Percentiles rank a stretch among this genome's conserved stretches.
phyloP scores from a whole-genome alignment of 2,113 vertebrate genomes.

The Hyperopisus bebe region DNA sequence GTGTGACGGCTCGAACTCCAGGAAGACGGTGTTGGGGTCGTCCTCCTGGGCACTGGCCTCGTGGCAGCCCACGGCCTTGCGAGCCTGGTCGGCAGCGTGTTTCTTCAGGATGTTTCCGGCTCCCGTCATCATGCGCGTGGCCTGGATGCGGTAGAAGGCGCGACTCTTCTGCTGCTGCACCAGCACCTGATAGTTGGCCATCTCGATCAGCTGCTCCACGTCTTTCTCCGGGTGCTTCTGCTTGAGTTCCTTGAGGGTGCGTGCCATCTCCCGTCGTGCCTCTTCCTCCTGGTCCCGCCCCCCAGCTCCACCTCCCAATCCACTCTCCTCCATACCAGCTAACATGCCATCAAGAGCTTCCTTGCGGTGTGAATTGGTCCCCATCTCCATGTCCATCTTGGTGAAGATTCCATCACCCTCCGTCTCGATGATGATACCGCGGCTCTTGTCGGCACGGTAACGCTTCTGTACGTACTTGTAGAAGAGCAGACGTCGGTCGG shows the following conservation, averaged over 20 bases:
- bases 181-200: constrained; percentile 75
- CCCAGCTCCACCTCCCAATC: constrained; percentile 25
- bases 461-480: constrained; percentile 74
- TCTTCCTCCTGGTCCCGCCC: constrained; percentile 66
- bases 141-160: constrained; percentile 77
- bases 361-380: constrained; percentile 60
- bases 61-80: constrained; percentile 69
- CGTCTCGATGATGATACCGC: constrained; percentile 70
- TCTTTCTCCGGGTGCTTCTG: constrained; percentile 74
- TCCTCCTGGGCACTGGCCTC: constrained; percentile 65
- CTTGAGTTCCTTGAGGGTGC: constrained; percentile 68
- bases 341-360: constrained; percentile 64
- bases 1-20: constrained; percentile 69
- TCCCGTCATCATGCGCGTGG: constrained; percentile 78
- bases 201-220: constrained; percentile 75
- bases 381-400: constrained; percentile 73
- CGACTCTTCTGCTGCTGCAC: constrained; percentile 76
- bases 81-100: constrained; percentile 73
- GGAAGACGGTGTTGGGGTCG: constrained; percentile 64
- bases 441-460: constrained; percentile 67
- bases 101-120: constrained; percentile 76
- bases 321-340: constrained; percentile 58
- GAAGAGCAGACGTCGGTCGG: constrained; percentile 71
- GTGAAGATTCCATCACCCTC: constrained; percentile 67
- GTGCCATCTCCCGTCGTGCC: constrained; percentile 67